Evolutionary conservation across 2,797 vertebrate genomes (phyloP), one percentile per base, ranked within the genome.

Genomic region (Phrynocephalus guinanensis): DNA sequence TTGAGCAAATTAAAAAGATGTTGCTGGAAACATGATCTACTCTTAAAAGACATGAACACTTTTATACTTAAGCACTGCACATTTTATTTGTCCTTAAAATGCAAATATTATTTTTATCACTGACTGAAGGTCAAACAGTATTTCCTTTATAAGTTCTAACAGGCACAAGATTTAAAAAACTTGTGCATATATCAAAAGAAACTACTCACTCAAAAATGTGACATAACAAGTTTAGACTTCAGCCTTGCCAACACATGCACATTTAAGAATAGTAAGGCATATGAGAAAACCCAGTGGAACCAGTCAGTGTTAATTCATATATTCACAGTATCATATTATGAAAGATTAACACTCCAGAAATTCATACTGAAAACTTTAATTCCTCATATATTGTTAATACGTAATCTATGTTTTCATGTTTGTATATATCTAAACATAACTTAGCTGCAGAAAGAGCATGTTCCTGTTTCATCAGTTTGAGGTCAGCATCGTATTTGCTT

Each of bases 401-500:
- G 20, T 13, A 72, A 79, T 79, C 78, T 16, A 1, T 5, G 33
- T 56, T 78, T 79, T 75, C 7, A 82, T 84, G 22, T 30, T n/a
- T 52, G 0, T 0, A 68, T 10, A 26, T 9, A 66, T 66, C 24
- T 33, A 79, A 87, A 24, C 70, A 11, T 96, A 98, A 98, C 98
- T 99, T 98, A 72, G 97, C 96, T 85, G 97, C 95, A 84, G 98
- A 97, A 67, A 98, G 92, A 8, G 95, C 94, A 13, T 98, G 97
- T 60, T 99, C 98, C 93, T 98, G 97, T 86, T 97, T 97, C 75
- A 98, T 93, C 93, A 97, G 95, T 94, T 90, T 97, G 78, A 98
- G 77, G 88, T 99, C 98, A 0, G 95, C 93, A 80, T 98, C 97
- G 3, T 97, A 96, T 92, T 98, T 98, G 92, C 91, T 95, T 86